Evolutionary conservation across 2,888 invertebrate species (phyloP), one percentile per base, ranked within the genome.

Genomic region (Campopleginae sp.): DNA sequence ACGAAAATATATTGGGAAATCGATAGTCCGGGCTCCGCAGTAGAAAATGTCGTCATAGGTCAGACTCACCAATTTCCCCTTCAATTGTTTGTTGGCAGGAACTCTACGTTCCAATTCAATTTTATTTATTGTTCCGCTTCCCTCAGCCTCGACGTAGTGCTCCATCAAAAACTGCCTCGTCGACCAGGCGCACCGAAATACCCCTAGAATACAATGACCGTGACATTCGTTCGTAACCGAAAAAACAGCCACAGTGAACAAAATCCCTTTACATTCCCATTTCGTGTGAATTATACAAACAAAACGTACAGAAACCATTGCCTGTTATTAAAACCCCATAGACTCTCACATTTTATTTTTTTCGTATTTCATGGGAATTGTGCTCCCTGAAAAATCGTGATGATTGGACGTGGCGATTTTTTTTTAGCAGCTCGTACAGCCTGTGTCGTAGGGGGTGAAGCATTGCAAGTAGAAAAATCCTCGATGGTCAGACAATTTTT

Each of bases 21-120:
- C 42, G 68, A 54, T 44, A 31, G 17, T 1, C 2, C 0, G 51
- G 19, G 33, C 42, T 58, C 46, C 38, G 33, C 48, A 84, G 84
- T 84, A 66, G 76, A 72, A 71, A 58, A 10, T 0, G 3, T 38
- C 58, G n/a, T 12, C 38, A 5, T 65, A 14, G 46, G 51, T 71
- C 84, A 31, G 80, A 46, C 82, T 2, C n/a, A 42, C 6, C n/a
- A 44, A 17, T 5, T 17, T 66, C 66, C 75, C 63, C 42, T 51
- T 23, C 33, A 10, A 70, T 54, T 54, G 19, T 38, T 23, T 38
- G 51, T 70, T 51, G 4, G 8, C 10, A 65, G 38, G 12, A 48
- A 46, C 5, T 12, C 23, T 27, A 23, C 68, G 7, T 68, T 68
- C 14, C 23, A 46, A 46, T 68, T 12, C 14, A 44, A 23, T 27